Conservation (phyloP, 1,140 invertebrate species). For the Cataglyphis hispanica region DNA sequence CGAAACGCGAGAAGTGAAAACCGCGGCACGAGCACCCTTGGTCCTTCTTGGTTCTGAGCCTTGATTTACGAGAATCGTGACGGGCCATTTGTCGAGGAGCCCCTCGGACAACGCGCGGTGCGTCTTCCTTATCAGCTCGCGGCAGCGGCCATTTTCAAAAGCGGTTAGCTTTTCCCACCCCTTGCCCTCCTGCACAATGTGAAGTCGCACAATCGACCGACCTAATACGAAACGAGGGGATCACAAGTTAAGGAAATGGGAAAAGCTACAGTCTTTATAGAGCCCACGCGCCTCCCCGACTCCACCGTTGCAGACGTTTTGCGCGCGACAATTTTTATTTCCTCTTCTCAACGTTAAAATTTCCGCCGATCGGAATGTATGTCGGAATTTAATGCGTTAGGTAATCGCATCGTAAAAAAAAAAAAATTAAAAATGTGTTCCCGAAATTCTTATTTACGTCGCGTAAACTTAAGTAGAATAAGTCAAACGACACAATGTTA, state of each 20-base stretch:
- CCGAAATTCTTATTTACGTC: not conserved
- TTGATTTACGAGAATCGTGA: conserved; percentile 86
- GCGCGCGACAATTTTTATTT: conserved; percentile 33
- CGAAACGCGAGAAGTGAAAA: conserved; percentile 69
- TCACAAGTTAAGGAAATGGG: conserved; percentile 44
- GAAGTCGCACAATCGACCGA: conserved; percentile 50
- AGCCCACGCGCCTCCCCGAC: conserved; percentile 2
- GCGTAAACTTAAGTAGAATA: not conserved
- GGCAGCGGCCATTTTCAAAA: conserved; percentile 84
- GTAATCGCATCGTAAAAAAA: not conserved
- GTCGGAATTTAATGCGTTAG: not conserved
- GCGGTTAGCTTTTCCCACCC: conserved; percentile 68
- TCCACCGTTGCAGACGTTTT: not conserved
- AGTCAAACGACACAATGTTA: not conserved
- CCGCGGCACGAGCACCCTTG: conserved; percentile 35
- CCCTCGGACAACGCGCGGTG: conserved; percentile 79
- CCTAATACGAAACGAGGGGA: conserved; percentile 61
- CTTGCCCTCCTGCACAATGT: conserved; percentile 25
- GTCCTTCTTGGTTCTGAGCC: conserved; percentile 67
- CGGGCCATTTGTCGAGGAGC: conserved; percentile 85
- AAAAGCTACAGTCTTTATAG: conserved; percentile 58
- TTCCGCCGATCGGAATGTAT: conserved; percentile 6
- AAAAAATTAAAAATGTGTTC: not conserved
- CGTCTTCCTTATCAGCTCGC: conserved; percentile 81
- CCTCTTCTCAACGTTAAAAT: conserved; percentile 8